These are phyloP conservation scores for Chlorodrepanis virens DNA, from an alignment of 2,113 vertebrate species.

Conservation along the genomic window DNA sequence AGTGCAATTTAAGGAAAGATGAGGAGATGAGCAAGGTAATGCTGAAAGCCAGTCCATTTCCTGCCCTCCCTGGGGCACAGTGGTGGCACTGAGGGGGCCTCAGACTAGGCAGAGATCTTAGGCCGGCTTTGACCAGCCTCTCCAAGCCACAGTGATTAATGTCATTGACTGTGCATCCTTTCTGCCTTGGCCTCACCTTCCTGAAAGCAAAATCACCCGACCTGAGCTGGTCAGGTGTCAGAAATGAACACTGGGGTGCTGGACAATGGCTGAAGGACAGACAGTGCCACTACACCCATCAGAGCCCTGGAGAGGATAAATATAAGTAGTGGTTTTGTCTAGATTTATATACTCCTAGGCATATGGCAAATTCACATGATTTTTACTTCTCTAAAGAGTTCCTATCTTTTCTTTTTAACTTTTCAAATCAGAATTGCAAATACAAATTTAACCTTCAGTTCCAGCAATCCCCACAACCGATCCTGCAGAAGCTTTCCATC, in stretches of 20 bases:
- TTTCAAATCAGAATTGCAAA: neutral
- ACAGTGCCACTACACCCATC: neutral
- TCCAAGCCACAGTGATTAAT: neutral
- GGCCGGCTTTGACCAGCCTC: neutral
- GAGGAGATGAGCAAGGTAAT: neutral
- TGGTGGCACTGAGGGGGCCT: neutral
- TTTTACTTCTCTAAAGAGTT: neutral
- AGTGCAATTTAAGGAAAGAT: neutral
- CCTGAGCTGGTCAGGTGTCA: neutral
- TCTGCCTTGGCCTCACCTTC: neutral
- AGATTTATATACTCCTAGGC: neutral
- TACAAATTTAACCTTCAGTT: neutral
- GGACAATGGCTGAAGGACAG: neutral
- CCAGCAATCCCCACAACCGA: neutral
- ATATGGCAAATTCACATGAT: neutral
- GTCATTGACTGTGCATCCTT: neutral
- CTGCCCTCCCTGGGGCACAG: neutral
- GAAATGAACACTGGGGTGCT: neutral
- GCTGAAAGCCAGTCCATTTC: fast-evolving
- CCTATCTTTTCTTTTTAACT: neutral
- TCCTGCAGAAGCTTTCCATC: neutral
- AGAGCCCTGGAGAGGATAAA: neutral
- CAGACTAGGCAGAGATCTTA: neutral
- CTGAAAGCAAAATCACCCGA: neutral
- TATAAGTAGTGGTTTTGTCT: neutral